phyloP scores from a whole-genome alignment of 1,140 invertebrate genomes.

The Drosophila equinoxialis region DNA sequence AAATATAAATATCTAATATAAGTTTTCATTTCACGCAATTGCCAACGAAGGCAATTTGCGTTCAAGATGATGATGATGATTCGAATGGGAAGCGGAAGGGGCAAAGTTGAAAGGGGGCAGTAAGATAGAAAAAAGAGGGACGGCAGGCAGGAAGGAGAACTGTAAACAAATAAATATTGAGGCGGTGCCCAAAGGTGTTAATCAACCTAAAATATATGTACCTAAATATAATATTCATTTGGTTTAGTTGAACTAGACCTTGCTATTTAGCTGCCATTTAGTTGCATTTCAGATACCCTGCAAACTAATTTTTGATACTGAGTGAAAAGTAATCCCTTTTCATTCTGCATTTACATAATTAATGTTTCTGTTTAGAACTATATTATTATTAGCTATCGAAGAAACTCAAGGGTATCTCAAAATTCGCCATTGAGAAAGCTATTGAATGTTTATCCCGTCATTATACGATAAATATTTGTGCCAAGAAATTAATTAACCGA shows the following conservation, averaged over 20 bases:
- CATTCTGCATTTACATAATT: too few relatives aligned
- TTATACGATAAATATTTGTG: conserved; percentile 48
- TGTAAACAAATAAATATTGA: conserved; percentile 69
- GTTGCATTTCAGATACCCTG: not conserved
- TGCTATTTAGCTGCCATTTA: not conserved
- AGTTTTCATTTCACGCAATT: conserved; percentile 47
- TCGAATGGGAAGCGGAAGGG: not conserved
- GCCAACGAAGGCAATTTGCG: conserved; percentile 51
- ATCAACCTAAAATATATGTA: conserved; percentile 45
- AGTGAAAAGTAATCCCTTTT: too few relatives aligned
- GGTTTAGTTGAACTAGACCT: conserved; percentile 29
- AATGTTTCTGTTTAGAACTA: too few relatives aligned
- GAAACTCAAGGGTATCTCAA: not conserved
- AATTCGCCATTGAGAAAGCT: conserved; percentile 23
- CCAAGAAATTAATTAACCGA: conserved; percentile 75
- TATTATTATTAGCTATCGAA: too few relatives aligned
- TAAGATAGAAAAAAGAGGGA: not conserved
- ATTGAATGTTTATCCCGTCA: conserved; percentile 12
- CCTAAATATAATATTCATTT: conserved; percentile 2
- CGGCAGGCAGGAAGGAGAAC: conserved; percentile 9
- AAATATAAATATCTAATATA: conserved; percentile 33
- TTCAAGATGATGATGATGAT: not conserved
- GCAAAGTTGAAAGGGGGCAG: conserved; percentile 4
- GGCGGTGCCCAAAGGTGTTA: conserved; percentile 60
- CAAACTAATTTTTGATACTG: not conserved